Conservation (phyloP, 1,140 invertebrate species). For the Tetragonula clypearis region DNA sequence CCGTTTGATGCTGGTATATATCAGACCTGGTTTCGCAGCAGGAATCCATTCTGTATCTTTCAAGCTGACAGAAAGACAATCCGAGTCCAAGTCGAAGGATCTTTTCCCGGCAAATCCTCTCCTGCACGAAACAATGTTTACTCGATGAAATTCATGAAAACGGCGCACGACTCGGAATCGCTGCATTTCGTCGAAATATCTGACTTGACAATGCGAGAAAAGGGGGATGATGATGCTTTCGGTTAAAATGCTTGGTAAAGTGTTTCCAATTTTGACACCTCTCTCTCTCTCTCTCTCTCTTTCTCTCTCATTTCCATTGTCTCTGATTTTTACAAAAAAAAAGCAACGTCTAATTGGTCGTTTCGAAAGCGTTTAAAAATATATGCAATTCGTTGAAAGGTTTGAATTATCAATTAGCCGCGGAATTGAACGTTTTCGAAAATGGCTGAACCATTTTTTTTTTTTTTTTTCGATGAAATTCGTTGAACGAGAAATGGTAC, state of each 20-base stretch:
- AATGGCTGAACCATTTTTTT: not conserved
- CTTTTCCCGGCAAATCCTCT: not conserved
- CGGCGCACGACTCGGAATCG: not conserved
- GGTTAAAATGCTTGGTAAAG: not conserved
- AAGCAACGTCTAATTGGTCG: not conserved
- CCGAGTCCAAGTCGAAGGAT: not conserved
- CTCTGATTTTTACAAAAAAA: not conserved
- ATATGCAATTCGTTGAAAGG: not conserved
- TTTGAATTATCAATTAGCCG: not conserved
- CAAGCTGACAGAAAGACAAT: not conserved
- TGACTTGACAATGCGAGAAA: not conserved
- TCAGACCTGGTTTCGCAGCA: not conserved
- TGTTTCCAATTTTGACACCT: not conserved
- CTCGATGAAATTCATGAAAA: not conserved
- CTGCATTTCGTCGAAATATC: not conserved
- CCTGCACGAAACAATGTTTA: not conserved
- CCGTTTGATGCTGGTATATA: constrained; percentile 29
- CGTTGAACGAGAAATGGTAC: not conserved
- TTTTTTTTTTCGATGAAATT: not conserved
- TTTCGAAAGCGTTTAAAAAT: not conserved
- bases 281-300: too few species aligned
- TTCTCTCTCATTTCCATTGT: not conserved
- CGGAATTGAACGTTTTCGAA: not conserved
- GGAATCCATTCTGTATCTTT: not conserved
- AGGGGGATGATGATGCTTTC: not conserved